Base-by-base conservation (phyloP, 1,140 invertebrate genomes). In the Drosophila pseudoobscura region DNA sequence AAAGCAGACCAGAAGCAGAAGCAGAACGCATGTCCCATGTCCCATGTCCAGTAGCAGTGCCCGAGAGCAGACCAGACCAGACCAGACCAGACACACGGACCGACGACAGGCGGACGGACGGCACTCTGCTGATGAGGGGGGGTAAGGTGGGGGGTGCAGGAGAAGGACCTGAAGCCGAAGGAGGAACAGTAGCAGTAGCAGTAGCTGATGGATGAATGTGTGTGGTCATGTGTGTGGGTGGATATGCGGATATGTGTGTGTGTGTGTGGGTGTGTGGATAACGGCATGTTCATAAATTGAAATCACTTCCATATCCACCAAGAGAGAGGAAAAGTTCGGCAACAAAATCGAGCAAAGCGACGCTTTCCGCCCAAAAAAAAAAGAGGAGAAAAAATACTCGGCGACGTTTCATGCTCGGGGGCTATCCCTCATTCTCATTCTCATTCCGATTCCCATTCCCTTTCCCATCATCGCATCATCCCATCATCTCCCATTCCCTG, bases 221-320 rank as follows among this genome's bases (percentile, higher is more conserved):
- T 76, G 73, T 68, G 75, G 75, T 58, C 71, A 64, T 41, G 53
- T 57, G 62, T 61, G 57, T 56, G 47, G 39, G 55, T 44, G 24
- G 43, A 45, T 24, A 53, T 47, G 20, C 24, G 24, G 5, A 24
- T 24, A 3, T 17, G 17, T 45, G n/a, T 15, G 55, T 44, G 55
- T 29, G 22, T 31, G 61, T 50, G 50, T 41, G 64, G n/a, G 82
- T 82, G 78, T 89, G 80, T 90, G 85, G 87, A 90, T 78, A 90
- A 79, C 74, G 87, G 87, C 87, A 87, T 90, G 89, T 90, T 90
- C 89, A 90, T 90, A 90, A 90, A 90, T 90, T 90, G 89, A 90
- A 90, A 90, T 90, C 89, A 90, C 89, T 87, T 87, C 89, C 80
- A 90, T 83, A 77, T 75, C 75, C 89, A 85, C 63, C 63, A 20